Evolutionary conservation across 2,888 invertebrate genomes (phyloP).

Genomic region (Syrphus vitripennis): DNA sequence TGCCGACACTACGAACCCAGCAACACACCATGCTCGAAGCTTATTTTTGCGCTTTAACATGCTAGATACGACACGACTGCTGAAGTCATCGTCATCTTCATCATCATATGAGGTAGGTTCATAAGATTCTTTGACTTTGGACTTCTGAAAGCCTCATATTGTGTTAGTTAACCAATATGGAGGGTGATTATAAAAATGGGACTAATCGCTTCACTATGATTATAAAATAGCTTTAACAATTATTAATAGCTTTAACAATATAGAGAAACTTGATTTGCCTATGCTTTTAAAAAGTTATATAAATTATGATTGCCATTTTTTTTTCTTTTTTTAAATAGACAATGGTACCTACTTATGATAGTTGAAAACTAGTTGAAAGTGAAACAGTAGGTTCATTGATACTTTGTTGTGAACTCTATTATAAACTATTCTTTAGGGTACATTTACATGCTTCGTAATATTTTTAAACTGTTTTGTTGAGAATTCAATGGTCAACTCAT

Average conservation of each 20-base stretch:
- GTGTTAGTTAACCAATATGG: constrained; percentile 64
- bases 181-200: constrained; percentile 53
- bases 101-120: neutral
- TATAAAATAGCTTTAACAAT: neutral
- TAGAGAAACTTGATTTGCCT: neutral
- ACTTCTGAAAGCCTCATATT: constrained; percentile 50
- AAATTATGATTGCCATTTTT: no score
- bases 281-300: neutral
- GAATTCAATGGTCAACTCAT: constrained; percentile 68
- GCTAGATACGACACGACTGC: neutral
- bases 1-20: no score
- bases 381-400: neutral
- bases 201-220: neutral
- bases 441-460: neutral
- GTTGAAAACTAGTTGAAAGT: neutral
- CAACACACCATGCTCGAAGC: neutral
- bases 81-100: neutral
- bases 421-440: neutral
- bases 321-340: neutral
- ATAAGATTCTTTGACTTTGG: constrained; percentile 6
- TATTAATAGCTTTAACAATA: neutral
- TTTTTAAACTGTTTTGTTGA: constrained; percentile 37
- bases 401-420: neutral
- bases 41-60: neutral
- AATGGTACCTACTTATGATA: neutral